Evolutionary conservation across 64 coral and sea anemone genomes (phyloP).

Genomic region (Exaiptasia diaphana): DNA sequence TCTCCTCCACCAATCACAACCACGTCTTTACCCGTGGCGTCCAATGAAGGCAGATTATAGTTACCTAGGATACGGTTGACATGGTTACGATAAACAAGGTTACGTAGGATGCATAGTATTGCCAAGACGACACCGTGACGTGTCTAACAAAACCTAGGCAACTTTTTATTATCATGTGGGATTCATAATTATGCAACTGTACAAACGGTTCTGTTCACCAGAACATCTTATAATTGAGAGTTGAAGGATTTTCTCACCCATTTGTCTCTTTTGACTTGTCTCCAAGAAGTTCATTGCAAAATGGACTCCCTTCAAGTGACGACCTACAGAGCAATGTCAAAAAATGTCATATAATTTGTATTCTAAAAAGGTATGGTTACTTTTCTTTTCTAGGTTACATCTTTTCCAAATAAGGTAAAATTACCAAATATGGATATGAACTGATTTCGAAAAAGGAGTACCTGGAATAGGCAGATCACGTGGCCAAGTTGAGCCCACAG

Average conservation of each 20-base stretch:
- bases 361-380: too few relatives aligned
- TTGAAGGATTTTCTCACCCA: conserved; percentile 81
- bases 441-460: not conserved
- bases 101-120: too few relatives aligned
- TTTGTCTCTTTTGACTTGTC: conserved; percentile 86
- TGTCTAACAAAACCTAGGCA: too few relatives aligned
- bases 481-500: conserved; percentile 86
- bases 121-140: too few relatives aligned
- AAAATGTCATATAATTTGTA: too few relatives aligned
- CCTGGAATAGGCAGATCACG: conserved; percentile 85
- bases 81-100: not conserved
- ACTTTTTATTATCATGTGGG: too few relatives aligned
- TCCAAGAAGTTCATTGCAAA: conserved; percentile 96
- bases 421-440: not conserved
- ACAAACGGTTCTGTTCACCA: too few relatives aligned
- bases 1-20: conserved; percentile 95
- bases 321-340: conserved; percentile 58
- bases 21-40: conserved; percentile 74
- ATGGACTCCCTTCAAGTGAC: conserved; percentile 73
- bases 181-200: too few relatives aligned
- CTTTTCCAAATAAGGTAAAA: too few relatives aligned
- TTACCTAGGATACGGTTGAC: conserved; percentile 35
- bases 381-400: too few relatives aligned
- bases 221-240: too few relatives aligned
- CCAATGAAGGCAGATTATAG: conserved; percentile 53